These are phyloP conservation scores for Dorcus parallelipipedus DNA, from an alignment of 2,888 invertebrate species.

Conservation along the genomic window DNA sequence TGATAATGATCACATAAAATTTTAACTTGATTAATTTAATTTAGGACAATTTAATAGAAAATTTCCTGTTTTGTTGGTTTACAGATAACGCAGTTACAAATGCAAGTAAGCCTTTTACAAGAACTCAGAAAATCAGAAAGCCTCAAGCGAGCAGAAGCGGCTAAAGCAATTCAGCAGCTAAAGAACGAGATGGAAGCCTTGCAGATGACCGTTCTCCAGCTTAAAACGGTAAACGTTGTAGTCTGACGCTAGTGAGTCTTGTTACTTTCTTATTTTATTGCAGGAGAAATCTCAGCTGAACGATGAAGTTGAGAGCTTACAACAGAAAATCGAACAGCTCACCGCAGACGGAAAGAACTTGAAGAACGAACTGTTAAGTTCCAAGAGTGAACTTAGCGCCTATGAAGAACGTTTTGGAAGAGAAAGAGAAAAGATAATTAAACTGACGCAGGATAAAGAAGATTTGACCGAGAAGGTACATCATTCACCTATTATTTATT, in stretches of 20 bases:
- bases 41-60: slow-evolving; percentile 9
- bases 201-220: neutral
- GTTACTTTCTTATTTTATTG: slow-evolving; percentile 10
- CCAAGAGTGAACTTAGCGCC: slow-evolving; percentile 24
- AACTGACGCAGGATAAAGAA: slow-evolving; percentile 51
- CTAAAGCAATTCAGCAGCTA: slow-evolving; percentile 9
- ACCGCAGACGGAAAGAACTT: slow-evolving; percentile 10
- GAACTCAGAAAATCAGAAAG: slow-evolving; percentile 59
- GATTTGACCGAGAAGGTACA: slow-evolving; percentile 37
- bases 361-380: slow-evolving; percentile 22
- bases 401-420: slow-evolving; percentile 23
- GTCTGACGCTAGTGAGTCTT: neutral
- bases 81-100: slow-evolving; percentile 49
- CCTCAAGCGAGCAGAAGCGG: slow-evolving; percentile 27
- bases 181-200: slow-evolving; percentile 4
- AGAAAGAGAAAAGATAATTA: slow-evolving; percentile 37
- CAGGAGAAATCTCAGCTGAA: slow-evolving; percentile 39
- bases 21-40: slow-evolving; percentile 18
- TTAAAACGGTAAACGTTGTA: slow-evolving; percentile 3
- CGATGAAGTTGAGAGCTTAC: slow-evolving; percentile 1
- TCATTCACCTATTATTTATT: too few species aligned
- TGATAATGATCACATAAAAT: slow-evolving; percentile 29
- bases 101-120: slow-evolving; percentile 59
- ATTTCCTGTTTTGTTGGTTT: slow-evolving; percentile 6
- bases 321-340: slow-evolving; percentile 7